These are phyloP conservation scores for Muscicapa adusta DNA, from an alignment of 2,113 vertebrate genomes.

Conservation along the genomic window DNA sequence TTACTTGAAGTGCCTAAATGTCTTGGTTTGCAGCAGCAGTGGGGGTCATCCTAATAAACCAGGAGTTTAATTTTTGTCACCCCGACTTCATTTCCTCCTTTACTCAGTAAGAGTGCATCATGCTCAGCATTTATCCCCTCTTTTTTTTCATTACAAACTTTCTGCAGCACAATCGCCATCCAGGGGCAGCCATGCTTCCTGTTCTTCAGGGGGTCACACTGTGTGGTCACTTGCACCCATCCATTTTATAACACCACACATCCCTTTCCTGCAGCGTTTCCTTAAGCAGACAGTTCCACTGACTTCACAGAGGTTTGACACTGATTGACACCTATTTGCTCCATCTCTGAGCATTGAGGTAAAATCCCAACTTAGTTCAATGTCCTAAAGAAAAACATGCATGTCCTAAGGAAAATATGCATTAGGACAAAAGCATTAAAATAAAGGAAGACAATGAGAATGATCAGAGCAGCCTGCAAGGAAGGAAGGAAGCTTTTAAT, in stretches of 20 bases:
- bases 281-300: neutral
- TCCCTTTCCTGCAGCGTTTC: slow-evolving; percentile 42
- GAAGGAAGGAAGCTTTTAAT: slow-evolving; percentile 58
- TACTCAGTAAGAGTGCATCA: neutral
- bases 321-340: neutral
- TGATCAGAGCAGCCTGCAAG: neutral
- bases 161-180: neutral
- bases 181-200: neutral
- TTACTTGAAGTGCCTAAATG: neutral
- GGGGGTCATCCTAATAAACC: neutral
- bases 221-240: neutral
- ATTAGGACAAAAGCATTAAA: slow-evolving; percentile 30
- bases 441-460: neutral
- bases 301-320: neutral
- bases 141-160: neutral
- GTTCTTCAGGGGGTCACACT: neutral
- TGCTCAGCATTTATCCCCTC: neutral
- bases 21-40: neutral
- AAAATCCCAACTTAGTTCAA: neutral
- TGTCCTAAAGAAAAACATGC: neutral
- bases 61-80: neutral
- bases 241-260: neutral
- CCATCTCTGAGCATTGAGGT: neutral
- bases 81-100: neutral
- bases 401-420: neutral